phyloP scores from a whole-genome alignment of 2,113 vertebrate species.

The Cygnus buccinator region DNA sequence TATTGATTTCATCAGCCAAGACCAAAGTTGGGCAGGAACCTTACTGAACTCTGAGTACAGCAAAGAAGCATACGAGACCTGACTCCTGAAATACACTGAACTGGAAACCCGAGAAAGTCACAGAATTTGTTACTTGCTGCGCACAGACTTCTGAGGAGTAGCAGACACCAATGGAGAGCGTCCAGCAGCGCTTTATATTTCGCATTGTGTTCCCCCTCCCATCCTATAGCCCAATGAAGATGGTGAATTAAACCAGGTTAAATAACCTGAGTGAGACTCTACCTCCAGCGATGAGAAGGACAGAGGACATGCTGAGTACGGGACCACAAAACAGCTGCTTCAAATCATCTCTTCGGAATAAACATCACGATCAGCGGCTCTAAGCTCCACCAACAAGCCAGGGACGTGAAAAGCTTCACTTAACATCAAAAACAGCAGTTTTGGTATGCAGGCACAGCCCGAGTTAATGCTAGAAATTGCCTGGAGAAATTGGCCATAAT shows the following conservation, averaged over 20 bases:
- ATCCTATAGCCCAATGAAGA: neutral
- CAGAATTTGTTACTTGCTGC: neutral
- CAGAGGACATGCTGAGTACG: neutral
- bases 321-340: neutral
- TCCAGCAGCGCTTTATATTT: neutral
- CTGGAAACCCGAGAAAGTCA: neutral
- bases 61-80: neutral
- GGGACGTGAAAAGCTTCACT: neutral
- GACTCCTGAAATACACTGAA: neutral
- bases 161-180: neutral
- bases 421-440: neutral
- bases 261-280: neutral
- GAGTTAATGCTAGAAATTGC: neutral
- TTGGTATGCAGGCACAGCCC: neutral
- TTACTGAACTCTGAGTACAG: neutral
- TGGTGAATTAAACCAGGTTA: neutral
- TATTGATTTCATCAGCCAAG: neutral
- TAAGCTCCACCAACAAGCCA: neutral
- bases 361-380: neutral
- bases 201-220: neutral
- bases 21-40: neutral
- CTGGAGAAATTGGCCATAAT: neutral
- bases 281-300: neutral
- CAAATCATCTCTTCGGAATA: neutral
- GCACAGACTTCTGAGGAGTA: neutral